Evolutionary conservation across 2,113 vertebrate species (phyloP), one percentile per base, ranked within the genome.

Genomic region (Candoia aspera): DNA sequence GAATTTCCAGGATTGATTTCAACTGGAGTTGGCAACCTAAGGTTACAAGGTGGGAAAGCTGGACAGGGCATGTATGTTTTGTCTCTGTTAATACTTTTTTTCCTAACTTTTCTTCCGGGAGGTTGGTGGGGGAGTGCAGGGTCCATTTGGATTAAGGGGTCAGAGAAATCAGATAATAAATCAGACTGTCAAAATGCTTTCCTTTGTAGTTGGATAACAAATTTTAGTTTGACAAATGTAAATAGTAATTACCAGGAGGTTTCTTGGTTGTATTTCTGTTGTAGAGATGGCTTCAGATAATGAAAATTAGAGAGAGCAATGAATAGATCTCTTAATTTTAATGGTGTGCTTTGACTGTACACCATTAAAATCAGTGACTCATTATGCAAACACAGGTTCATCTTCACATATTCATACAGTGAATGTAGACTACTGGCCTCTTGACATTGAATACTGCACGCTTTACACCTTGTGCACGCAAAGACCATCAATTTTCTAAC

Each of bases 401-500:
- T 33, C 87, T 92, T 88, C 84, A 92, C 58, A 85, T 89, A 33
- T 64, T 64, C 91, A 92, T 92, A 93, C 68, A 86, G 90, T 94
- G 94, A 93, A 8, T 0, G 2, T 89, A 73, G 55, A 64, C 68
- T 94, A 12, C 15, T 85, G 86, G 54, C 88, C 94, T 73, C 93
- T 90, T 59, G 90, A 91, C 68, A 0, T 95, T 95, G 94, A 95
- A 93, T 89, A 92, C 2, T 10, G 91, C 93, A 90, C 10, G 2
- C 92, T 90, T 5, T 0, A 93, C 90, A 91, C 87, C 94, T 93
- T 68, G 0, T 88, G 92, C 94, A 90, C 87, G 91, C 91, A 90
- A 91, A 93, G 92, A 59, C 86, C 92, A 49, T 93, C 94, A 87
- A 12, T 68, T 95, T 94, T 92, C 88, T 91, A 92, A 90, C 92